These are phyloP conservation scores for Phaethornis superciliosus DNA, from an alignment of 2,113 vertebrate species.

Conservation along the genomic window DNA sequence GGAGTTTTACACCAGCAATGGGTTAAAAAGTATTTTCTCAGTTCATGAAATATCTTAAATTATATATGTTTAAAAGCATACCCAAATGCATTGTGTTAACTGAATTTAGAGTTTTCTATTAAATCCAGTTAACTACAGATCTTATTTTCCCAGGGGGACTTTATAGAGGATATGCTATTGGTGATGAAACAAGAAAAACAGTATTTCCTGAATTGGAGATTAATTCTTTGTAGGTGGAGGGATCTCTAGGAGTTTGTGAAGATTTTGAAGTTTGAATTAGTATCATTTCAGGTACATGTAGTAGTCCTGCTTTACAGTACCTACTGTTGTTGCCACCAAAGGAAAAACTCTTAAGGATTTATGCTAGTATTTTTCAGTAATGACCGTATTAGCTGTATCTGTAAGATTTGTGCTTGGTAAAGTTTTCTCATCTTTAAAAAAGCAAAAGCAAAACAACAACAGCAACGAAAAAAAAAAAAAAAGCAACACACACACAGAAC, in stretches of 20 bases:
- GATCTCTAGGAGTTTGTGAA: background rate
- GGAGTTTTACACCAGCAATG: background rate
- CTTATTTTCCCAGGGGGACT: slow-evolving; percentile 1
- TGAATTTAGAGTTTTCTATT: background rate
- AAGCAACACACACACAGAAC: no score
- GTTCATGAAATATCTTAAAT: background rate
- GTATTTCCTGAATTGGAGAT: background rate
- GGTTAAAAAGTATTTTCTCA: background rate
- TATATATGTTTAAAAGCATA: background rate
- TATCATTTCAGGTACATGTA: background rate
- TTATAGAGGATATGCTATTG: background rate
- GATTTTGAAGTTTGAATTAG: background rate
- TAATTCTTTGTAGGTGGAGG: background rate
- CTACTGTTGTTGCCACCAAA: background rate
- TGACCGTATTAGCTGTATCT: background rate
- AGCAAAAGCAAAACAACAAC: background rate
- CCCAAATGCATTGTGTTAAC: background rate
- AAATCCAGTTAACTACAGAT: background rate
- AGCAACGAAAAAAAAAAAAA: background rate
- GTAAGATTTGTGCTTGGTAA: background rate
- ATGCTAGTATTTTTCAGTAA: background rate
- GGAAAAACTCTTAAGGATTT: background rate
- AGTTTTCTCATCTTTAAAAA: background rate
- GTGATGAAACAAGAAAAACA: background rate
- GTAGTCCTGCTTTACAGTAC: background rate